Evolutionary conservation across 2,113 vertebrate species (phyloP).

Genomic region (Dipodomys spectabilis): DNA sequence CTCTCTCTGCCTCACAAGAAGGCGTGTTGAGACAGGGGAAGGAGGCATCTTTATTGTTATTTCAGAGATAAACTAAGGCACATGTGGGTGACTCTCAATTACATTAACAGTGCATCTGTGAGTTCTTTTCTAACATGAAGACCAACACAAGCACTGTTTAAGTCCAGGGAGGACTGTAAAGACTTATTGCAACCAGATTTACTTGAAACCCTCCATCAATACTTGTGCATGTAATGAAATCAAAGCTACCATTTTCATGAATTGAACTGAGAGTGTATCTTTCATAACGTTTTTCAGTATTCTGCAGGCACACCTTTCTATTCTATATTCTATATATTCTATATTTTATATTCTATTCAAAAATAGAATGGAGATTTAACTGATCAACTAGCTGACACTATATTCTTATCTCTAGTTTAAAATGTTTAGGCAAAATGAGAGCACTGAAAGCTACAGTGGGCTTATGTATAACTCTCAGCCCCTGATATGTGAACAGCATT

Average conservation of each 20-base stretch:
- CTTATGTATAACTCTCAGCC: conserved; percentile 90
- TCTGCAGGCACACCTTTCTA: background rate
- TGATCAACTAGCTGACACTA: background rate
- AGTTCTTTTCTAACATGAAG: conserved; percentile 26
- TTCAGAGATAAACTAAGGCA: conserved; percentile 42
- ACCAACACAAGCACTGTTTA: background rate
- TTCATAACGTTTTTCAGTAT: conserved; percentile 18
- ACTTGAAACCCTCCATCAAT: conserved; percentile 6
- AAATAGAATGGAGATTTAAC: conserved; percentile 23
- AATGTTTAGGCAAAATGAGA: conserved; percentile 26
- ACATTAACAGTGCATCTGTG: background rate
- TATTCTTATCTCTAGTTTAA: conserved; percentile 31
- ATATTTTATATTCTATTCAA: background rate
- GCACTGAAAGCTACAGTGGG: conserved; percentile 82
- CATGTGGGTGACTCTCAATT: background rate
- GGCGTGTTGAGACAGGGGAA: background rate
- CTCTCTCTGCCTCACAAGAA: background rate
- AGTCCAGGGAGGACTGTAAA: background rate
- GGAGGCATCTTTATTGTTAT: background rate
- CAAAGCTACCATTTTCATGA: background rate
- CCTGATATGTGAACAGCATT: conserved; percentile 87
- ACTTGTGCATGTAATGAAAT: background rate
- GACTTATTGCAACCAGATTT: background rate
- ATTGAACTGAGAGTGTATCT: background rate
- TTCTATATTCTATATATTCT: too few species aligned